Base-by-base conservation (phyloP, 2,113 vertebrate genomes). In the Nothoprocta pentlandii region DNA sequence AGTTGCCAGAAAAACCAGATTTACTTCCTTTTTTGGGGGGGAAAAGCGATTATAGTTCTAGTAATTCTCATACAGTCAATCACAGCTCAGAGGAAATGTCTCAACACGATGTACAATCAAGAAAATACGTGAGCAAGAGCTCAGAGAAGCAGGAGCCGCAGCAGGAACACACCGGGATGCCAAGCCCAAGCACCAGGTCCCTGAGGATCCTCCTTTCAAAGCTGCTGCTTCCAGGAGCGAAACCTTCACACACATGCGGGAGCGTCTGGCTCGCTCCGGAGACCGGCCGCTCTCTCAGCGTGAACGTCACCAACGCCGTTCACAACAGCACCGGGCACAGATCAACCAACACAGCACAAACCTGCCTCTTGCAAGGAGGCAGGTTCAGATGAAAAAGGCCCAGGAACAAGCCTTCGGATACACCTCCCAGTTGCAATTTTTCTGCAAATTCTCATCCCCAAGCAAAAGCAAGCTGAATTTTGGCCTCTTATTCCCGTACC, bases 1-100 rank as follows among this genome's bases (percentile, higher is more conserved):
- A 61, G 73, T 6, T 92, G 86, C 84, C 94, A 96, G 3, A 88
- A 46, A 82, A 34, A 73, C 67, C 87, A 84, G 39, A 53, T 30
- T 54, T 54, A n/a, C 32, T 69, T 90, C 89, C 84, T 71, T 80
- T 85, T 2, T 85, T 2, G 5, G 76, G 73, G 41, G 49, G 41
- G 47, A 13, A 19, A 51, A 30, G 28, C 7, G 20, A 66, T 4
- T 66, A 5, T 5, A 49, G 42, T 6, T 11, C 53, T 54, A 76
- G 66, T 26, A 16, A 51, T 63, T 46, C 59, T 54, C 20, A 30
- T 34, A 19, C 4, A 63, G 61, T 2, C 67, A 41, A 44, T 13
- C 41, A 2, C n/a, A 79, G 87, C 78, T 39, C 87, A n/a, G 80
- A 90, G 93, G 39, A 83, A 87, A 47, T 5, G 21, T 28, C 91